These are phyloP conservation scores for Pachyuromys duprasi DNA, from an alignment of 2,797 vertebrate genomes.

Conservation along the genomic window DNA sequence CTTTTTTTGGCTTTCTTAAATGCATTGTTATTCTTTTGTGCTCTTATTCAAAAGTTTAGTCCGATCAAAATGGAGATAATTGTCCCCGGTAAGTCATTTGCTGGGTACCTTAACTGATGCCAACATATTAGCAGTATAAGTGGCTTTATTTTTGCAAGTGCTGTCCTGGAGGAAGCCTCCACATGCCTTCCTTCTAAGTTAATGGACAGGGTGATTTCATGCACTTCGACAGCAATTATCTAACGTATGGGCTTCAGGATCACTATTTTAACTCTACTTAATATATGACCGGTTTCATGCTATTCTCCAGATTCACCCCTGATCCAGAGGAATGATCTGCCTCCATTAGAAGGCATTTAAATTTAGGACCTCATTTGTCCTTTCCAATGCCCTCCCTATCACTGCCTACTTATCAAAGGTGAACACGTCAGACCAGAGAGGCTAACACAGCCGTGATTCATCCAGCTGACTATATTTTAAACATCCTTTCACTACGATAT, in stretches of 20 bases:
- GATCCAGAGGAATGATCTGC: background rate
- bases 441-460: background rate
- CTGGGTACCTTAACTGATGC: background rate
- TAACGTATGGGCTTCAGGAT: background rate
- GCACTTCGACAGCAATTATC: background rate
- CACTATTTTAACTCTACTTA: background rate
- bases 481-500: background rate
- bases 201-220: background rate
- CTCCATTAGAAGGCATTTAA: background rate
- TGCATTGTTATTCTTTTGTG: background rate
- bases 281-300: background rate
- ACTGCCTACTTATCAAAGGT: background rate
- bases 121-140: no score
- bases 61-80: background rate
- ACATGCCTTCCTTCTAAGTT: background rate
- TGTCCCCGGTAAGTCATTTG: background rate
- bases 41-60: background rate
- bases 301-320: background rate
- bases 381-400: rapidly evolving
- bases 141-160: background rate
- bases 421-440: background rate
- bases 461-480: background rate
- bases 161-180: background rate
- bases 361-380: background rate
- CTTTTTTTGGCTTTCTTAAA: background rate